A percentile compares a stretch with the other conserved stretches of the same genome.
Conservation (phyloP, 2,888 invertebrate species). For the Ophion ellenae region DNA sequence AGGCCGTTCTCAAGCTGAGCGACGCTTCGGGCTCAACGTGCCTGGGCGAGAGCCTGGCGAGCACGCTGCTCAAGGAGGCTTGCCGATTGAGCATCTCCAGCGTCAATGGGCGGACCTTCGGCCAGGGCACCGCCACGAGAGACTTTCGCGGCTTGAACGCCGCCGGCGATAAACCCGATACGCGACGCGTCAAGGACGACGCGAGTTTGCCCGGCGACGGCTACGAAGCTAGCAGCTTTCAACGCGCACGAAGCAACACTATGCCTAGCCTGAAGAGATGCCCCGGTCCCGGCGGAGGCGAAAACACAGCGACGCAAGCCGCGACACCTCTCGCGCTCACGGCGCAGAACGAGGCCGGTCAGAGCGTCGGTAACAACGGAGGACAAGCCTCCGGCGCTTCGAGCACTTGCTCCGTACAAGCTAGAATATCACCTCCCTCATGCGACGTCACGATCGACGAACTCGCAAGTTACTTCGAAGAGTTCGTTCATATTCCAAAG, state of each 20-base stretch:
- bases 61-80: conserved; percentile 75
- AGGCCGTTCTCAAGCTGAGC: conserved; percentile 80
- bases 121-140: conserved; percentile 78
- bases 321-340: background rate
- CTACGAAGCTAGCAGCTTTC: conserved; percentile 78
- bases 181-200: conserved; percentile 78
- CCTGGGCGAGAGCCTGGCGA: conserved; percentile 74
- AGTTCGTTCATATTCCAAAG: conserved; percentile 97
- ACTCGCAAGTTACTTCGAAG: conserved; percentile 97
- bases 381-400: conserved; percentile 76
- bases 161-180: conserved; percentile 71
- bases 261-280: conserved; percentile 81
- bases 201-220: conserved; percentile 75
- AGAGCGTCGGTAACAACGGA: conserved; percentile 55
- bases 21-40: conserved; percentile 63
- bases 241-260: conserved; percentile 81
- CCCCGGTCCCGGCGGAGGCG: conserved; percentile 78
- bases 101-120: conserved; percentile 75
- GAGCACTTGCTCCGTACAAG: conserved; percentile 91
- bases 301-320: background rate
- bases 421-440: conserved; percentile 87
- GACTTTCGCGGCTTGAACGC: conserved; percentile 74
- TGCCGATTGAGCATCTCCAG: conserved; percentile 78
- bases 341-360: conserved; percentile 58
- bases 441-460: conserved; percentile 97